A percentile compares a stretch with the other conserved stretches of the same genome.
Evolutionary conservation across 2,797 vertebrate species (phyloP).

Genomic region (Rhodeus uyekii): DNA sequence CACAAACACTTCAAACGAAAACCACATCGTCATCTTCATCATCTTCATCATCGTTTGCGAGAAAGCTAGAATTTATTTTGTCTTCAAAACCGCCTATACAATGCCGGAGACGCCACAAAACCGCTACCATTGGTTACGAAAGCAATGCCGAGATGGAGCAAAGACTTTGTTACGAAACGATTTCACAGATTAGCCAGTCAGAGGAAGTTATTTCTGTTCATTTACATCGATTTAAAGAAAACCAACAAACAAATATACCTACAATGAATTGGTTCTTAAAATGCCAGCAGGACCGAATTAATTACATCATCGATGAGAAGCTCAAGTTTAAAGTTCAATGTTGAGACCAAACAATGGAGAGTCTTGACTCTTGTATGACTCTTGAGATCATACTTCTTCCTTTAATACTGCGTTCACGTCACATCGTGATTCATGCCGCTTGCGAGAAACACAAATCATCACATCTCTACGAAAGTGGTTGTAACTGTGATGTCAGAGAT

Average conservation of each 20-base stretch:
- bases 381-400: too few relatives aligned
- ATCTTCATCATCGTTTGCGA: conserved; percentile 38
- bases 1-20: conserved; percentile 54
- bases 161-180: conserved; percentile 56
- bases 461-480: not conserved
- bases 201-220: conserved; percentile 52
- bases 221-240: conserved; percentile 48
- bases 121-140: conserved; percentile 55
- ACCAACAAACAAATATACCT: conserved; percentile 33
- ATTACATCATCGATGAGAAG: not conserved
- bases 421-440: not conserved
- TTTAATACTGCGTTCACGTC: not conserved
- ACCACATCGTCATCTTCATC: conserved; percentile 24
- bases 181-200: conserved; percentile 64
- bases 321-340: conserved; percentile 22
- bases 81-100: conserved; percentile 53
- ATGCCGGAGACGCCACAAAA: conserved; percentile 54
- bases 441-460: not conserved
- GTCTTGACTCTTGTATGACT: too few relatives aligned
- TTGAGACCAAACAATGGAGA: not conserved
- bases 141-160: conserved; percentile 54
- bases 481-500: too few relatives aligned
- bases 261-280: conserved; percentile 48
- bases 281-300: conserved; percentile 39
- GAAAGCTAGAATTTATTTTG: conserved; percentile 47